Evolutionary conservation across 2,113 vertebrate genomes (phyloP), one percentile per base, ranked within the genome.

Genomic region (Pseudopodoces humilis): DNA sequence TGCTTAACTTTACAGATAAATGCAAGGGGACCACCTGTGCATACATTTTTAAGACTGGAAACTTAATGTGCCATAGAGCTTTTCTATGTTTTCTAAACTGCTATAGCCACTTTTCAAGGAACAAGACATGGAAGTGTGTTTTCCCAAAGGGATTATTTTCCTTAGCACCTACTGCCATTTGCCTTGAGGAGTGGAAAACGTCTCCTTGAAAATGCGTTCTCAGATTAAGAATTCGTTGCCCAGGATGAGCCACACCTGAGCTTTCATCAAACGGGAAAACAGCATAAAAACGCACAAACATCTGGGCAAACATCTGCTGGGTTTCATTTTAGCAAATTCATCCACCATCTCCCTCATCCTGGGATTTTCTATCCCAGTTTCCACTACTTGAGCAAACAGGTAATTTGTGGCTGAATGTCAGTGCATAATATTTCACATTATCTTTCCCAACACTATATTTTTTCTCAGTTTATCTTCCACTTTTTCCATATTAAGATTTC

Each of bases 281-380:
- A 63, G 21, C 33, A 37, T 1, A 15, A 82, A 82, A 65, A 58
- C 23, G 21, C 10, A 7, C 19, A 70, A 82, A 87, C 43, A 93
- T 63, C 93, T 90, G 75, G 49, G 43, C 31, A 76, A 85, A 87
- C 53, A 92, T 92, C 90, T 95, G 78, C 20, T 83, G 33, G 30
- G 10, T 44, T 70, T 59, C 55, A 35, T 6, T 81, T 46, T 52
- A 46, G n/a, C 9, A 43, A 28, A 52, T 64, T 88, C 63, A 55
- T 17, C 10, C 63, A 41, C 8, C 27, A 37, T 9, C 33, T 37
- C 39, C 33, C 33, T 27, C 68, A 37, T 33, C 33, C 27, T 55
- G 27, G 19, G 22, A 27, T 72, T 72, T 63, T 33, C 33, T 56
- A 9, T 69, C n/a, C 41, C 63, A 30, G 12, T 53, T 92, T 77